A percentile compares a stretch with the other conserved stretches of the same genome.
Evolutionary conservation across 2,797 vertebrate species (phyloP).

Genomic region (Oreochromis grahami): DNA sequence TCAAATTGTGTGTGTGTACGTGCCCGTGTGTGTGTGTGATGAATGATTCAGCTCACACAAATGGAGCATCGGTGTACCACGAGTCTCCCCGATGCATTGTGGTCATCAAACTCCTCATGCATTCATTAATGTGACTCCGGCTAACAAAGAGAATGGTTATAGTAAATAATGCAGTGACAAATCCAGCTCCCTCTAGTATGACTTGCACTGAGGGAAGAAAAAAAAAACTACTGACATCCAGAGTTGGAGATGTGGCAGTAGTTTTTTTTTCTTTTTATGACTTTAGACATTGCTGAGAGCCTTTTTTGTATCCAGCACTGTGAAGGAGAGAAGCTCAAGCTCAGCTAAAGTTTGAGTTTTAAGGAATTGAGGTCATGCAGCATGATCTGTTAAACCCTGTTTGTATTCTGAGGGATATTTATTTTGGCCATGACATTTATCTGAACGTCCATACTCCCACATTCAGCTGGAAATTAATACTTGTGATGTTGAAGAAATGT

Average conservation of each 20-base stretch:
- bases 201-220: conserved; percentile 3
- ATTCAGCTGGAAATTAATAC: conserved; percentile 23
- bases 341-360: conserved; percentile 36
- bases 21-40: conserved; percentile 5
- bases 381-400: conserved; percentile 29
- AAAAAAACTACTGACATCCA: background rate
- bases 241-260: conserved; percentile 5
- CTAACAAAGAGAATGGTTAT: conserved; percentile 63
- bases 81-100: conserved; percentile 51
- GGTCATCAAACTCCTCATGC: conserved; percentile 71
- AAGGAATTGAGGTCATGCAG: conserved; percentile 59
- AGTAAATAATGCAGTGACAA: conserved; percentile 67
- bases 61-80: conserved; percentile 65
- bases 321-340: conserved; percentile 31
- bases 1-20: background rate
- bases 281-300: conserved; percentile 28
- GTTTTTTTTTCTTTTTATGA: conserved; percentile 35
- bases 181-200: conserved; percentile 41
- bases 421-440: conserved; percentile 44
- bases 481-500: background rate
- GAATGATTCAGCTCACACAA: conserved; percentile 67
- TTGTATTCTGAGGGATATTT: conserved; percentile 38
- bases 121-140: conserved; percentile 65
- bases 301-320: conserved; percentile 21
- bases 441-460: conserved; percentile 11